phyloP scores from a whole-genome alignment of 1,140 invertebrate genomes.

The Rhizoglyphus robini region DNA sequence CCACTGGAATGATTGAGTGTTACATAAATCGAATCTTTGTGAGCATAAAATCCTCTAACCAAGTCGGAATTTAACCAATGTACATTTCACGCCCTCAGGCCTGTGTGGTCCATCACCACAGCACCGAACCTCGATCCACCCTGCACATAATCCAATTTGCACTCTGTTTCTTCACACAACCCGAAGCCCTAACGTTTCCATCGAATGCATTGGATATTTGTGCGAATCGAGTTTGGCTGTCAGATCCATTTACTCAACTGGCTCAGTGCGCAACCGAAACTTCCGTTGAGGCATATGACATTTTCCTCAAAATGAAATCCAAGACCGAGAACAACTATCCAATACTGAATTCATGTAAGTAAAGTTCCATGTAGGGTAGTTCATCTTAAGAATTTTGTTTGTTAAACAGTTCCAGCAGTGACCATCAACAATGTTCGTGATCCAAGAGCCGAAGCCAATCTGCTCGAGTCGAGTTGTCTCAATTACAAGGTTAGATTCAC shows the following conservation, averaged over 20 bases:
- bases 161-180: slow-evolving; percentile 15
- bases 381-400: neutral
- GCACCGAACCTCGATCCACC: neutral
- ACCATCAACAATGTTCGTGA: neutral
- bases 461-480: neutral
- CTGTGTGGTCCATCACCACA: slow-evolving; percentile 12
- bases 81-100: neutral
- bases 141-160: slow-evolving; percentile 10
- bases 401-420: neutral
- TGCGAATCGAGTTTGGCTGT: slow-evolving; percentile 3
- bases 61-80: no score
- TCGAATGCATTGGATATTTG: neutral
- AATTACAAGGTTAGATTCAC: no score
- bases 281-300: neutral
- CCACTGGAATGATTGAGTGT: slow-evolving; percentile 3
- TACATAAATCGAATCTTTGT: slow-evolving; percentile 8
- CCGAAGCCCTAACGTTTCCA: neutral
- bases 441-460: neutral
- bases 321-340: slow-evolving; percentile 1
- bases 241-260: neutral
- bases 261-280: neutral
- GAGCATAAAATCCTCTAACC: neutral
- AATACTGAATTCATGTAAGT: neutral
- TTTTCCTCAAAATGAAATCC: slow-evolving; percentile 14
- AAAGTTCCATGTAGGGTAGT: neutral